Evolutionary conservation across 2,888 invertebrate genomes (phyloP).

Genomic region (Blomia tropicalis): DNA sequence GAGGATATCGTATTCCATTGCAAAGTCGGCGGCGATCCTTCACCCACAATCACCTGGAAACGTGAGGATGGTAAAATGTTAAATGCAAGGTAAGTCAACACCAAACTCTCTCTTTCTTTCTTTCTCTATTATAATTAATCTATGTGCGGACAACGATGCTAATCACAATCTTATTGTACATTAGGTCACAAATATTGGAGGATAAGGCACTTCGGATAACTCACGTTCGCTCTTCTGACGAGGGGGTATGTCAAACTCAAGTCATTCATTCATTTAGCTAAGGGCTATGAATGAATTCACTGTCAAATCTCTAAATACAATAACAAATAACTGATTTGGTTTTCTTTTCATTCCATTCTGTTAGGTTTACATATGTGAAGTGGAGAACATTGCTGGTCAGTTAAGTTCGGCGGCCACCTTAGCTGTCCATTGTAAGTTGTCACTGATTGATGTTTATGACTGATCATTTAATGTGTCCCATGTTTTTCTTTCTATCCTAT

Average conservation of each 20-base stretch:
- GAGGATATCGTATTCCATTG: constrained; percentile 73
- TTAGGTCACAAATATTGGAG: constrained; percentile 49
- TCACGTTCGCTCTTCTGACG: constrained; percentile 61
- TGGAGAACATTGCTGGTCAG: constrained; percentile 72
- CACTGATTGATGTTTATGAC: neutral
- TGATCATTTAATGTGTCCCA: neutral
- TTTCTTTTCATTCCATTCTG: neutral
- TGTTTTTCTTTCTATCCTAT: constrained; percentile 34
- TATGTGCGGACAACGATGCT: no score
- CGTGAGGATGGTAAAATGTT: constrained; percentile 72
- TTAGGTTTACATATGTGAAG: constrained; percentile 58
- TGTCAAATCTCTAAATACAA: neutral
- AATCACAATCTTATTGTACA: neutral
- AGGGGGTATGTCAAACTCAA: constrained; percentile 46
- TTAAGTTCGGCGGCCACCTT: constrained; percentile 67
- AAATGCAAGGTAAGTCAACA: constrained; percentile 37
- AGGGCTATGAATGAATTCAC: no score
- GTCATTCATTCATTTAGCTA: no score
- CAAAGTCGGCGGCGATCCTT: constrained; percentile 71
- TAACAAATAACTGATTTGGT: neutral
- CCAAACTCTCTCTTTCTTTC: neutral
- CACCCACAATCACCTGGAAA: constrained; percentile 71
- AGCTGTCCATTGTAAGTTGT: constrained; percentile 72
- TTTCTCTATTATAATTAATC: neutral
- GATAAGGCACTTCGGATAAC: constrained; percentile 67